These are phyloP conservation scores for Tetropium fuscum DNA, from an alignment of 2,888 invertebrate genomes.

Conservation along the genomic window DNA sequence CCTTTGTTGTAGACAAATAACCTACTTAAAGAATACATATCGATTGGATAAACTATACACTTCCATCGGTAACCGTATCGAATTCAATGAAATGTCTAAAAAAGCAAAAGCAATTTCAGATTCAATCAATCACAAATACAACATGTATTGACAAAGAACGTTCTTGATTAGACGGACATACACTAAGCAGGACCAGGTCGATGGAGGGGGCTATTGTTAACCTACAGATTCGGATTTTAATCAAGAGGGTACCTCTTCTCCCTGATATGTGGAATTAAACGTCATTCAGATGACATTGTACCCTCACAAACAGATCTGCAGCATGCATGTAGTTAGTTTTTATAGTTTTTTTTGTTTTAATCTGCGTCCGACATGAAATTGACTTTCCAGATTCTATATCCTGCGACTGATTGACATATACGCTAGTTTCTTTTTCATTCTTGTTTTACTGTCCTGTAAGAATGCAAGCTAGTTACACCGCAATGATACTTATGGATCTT, in stretches of 20 bases:
- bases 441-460: slow-evolving; percentile 52
- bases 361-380: slow-evolving; percentile 8
- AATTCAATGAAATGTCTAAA: slow-evolving; percentile 36
- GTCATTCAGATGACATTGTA: slow-evolving; percentile 61
- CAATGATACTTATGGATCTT: slow-evolving; percentile 45
- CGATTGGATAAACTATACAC: slow-evolving; percentile 11
- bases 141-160: slow-evolving; percentile 62
- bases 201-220: slow-evolving; percentile 59
- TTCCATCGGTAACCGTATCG: slow-evolving; percentile 27
- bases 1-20: slow-evolving; percentile 17
- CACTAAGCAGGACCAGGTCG: slow-evolving; percentile 55
- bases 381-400: slow-evolving; percentile 21
- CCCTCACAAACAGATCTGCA: slow-evolving; percentile 59
- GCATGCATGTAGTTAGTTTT: slow-evolving; percentile 29
- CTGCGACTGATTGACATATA: slow-evolving; percentile 43
- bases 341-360: slow-evolving; percentile 18
- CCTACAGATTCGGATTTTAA: slow-evolving; percentile 62
- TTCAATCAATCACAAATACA: slow-evolving; percentile 64
- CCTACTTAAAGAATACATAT: slow-evolving; percentile 15
- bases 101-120: slow-evolving; percentile 62
- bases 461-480: slow-evolving; percentile 54
- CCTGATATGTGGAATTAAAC: slow-evolving; percentile 63
- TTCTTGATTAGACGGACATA: slow-evolving; percentile 63
- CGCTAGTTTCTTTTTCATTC: slow-evolving; percentile 48
- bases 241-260: slow-evolving; percentile 62